phyloP scores from a whole-genome alignment of 2,888 invertebrate species.

The Aplocera efformata region DNA sequence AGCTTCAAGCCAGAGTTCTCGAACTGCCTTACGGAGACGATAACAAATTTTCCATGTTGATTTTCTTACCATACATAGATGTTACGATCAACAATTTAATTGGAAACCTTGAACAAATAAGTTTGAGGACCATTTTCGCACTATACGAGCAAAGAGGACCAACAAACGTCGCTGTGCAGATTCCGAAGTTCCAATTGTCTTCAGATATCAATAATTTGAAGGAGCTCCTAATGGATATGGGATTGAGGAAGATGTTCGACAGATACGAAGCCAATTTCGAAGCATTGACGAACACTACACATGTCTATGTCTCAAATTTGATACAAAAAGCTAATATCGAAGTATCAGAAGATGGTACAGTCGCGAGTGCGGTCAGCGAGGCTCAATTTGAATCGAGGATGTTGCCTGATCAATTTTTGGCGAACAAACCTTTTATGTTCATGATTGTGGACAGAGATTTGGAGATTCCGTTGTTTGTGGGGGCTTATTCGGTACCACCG shows the following conservation, averaged over 20 bases:
- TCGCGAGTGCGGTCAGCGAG: slow-evolving; percentile 44
- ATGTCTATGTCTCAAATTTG: slow-evolving; percentile 50
- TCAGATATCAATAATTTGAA: slow-evolving; percentile 71
- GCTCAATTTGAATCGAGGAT: slow-evolving; percentile 39
- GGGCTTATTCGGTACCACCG: slow-evolving; percentile 61
- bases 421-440: slow-evolving; percentile 61
- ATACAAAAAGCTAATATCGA: slow-evolving; percentile 66
- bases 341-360: slow-evolving; percentile 62
- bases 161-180: slow-evolving; percentile 71
- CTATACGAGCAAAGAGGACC: slow-evolving; percentile 52
- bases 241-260: slow-evolving; percentile 56
- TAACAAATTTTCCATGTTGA: slow-evolving; percentile 80
- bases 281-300: slow-evolving; percentile 41
- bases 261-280: slow-evolving; percentile 42
- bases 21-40: slow-evolving; percentile 59
- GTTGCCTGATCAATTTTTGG: slow-evolving; percentile 41
- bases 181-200: slow-evolving; percentile 81
- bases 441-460: slow-evolving; percentile 58
- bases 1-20: slow-evolving; percentile 47
- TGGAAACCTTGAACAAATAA: slow-evolving; percentile 63
- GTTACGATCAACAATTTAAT: slow-evolving; percentile 64
- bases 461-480: slow-evolving; percentile 55
- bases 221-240: slow-evolving; percentile 64
- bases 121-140: slow-evolving; percentile 66
- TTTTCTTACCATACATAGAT: slow-evolving; percentile 79